Evolutionary conservation across 1,140 invertebrate species (phyloP).

Genomic region (Lysiphlebus fabarum): DNA sequence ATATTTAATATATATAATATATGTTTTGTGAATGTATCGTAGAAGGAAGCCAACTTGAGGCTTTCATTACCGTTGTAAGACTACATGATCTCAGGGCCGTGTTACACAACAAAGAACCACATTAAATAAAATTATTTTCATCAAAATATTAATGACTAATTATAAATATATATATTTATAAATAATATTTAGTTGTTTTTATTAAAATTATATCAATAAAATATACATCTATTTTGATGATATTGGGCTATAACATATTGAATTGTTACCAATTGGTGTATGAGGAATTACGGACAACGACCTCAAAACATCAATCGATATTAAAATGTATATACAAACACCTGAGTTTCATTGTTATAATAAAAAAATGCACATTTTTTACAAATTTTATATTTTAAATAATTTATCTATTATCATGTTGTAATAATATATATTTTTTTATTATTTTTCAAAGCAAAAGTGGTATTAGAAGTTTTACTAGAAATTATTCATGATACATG

Average conservation of each 20-base stretch:
- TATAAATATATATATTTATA: no score
- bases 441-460: no score
- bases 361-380: not conserved
- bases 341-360: not conserved
- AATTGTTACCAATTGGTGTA: not conserved
- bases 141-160: not conserved
- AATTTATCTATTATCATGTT: no score
- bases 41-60: slow-evolving; percentile 41
- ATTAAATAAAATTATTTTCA: slow-evolving; percentile 17
- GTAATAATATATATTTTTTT: no score
- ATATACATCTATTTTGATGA: no score
- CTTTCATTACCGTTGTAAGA: slow-evolving; percentile 48
- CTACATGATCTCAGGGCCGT: slow-evolving; percentile 40
- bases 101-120: slow-evolving; percentile 38
- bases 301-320: slow-evolving; percentile 17
- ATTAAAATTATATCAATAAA: no score
- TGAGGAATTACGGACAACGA: slow-evolving; percentile 3
- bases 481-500: no score
- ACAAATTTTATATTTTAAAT: not conserved
- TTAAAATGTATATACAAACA: slow-evolving; percentile 8
- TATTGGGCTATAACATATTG: no score
- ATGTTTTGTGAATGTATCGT: slow-evolving; percentile 10
- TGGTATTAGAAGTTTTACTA: no score
- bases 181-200: no score
- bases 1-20: slow-evolving; percentile 5